These are phyloP conservation scores for Galleria mellonella DNA, from an alignment of 1,140 invertebrate genomes.

Conservation along the genomic window DNA sequence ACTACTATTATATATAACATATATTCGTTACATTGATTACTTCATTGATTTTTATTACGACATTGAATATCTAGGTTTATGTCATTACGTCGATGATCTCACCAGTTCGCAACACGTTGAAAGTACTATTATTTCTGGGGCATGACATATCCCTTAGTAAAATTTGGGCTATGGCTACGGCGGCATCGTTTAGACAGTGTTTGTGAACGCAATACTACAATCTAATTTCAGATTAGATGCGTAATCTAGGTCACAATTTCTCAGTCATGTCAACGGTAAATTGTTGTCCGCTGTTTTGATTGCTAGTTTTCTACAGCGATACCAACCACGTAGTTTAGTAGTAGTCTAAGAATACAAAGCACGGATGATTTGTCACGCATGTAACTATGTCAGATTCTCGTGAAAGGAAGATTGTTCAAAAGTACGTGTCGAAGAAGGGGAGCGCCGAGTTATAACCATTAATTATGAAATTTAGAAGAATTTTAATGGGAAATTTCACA, in stretches of 20 bases:
- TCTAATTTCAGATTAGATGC: conserved; percentile 55
- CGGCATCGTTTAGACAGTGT: conserved; percentile 28
- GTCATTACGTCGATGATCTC: conserved; percentile 44
- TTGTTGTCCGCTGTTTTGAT: conserved; percentile 4
- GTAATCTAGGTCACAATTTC: conserved; percentile 46
- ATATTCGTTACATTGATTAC: too few relatives aligned
- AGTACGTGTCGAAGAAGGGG: too few relatives aligned
- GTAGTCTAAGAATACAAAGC: conserved; percentile 6
- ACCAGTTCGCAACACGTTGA: conserved; percentile 31
- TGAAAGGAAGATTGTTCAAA: too few relatives aligned
- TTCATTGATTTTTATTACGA: too few relatives aligned
- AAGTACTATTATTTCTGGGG: conserved; percentile 47
- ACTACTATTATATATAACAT: too few relatives aligned
- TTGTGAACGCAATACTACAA: conserved; percentile 29
- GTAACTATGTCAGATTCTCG: too few relatives aligned
- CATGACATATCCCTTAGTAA: conserved; percentile 58
- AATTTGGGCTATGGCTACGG: conserved; percentile 26
- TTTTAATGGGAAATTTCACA: too few relatives aligned
- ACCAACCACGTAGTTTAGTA: too few relatives aligned
- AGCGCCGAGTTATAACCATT: too few relatives aligned
- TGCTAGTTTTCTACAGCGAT: too few relatives aligned
- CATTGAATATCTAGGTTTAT: conserved; percentile 6
- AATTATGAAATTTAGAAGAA: too few relatives aligned
- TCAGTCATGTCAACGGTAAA: conserved; percentile 13
- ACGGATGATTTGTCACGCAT: not conserved